Evolutionary conservation across 2,888 invertebrate genomes (phyloP), one percentile per base, ranked within the genome.

Genomic region (Drosophila eohydei): DNA sequence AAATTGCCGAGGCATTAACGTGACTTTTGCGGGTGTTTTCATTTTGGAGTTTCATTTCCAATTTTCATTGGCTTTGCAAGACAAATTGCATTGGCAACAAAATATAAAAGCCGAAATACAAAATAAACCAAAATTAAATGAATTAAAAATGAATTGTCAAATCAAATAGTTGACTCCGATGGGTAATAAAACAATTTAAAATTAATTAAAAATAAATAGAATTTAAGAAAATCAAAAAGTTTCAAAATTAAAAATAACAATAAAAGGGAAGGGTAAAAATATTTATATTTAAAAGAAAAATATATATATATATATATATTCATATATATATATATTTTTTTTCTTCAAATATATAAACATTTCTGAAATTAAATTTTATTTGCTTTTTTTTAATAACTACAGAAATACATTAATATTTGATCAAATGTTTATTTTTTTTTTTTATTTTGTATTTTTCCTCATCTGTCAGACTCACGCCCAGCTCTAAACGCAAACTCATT

Each of bases 1-100:
- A 83, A 85, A 85, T 66, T 72, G 66, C 55, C 66, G 30, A 61
- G 66, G 60, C 56, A 80, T 82, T 83, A 80, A 73, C 67, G 71
- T 71, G 80, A 74, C 71, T 80, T 76, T 79, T 68, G 70, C 63
- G 67, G 63, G 63, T 52, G 66, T 71, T 71, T 72, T 73, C 60
- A 67, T 69, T 55, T 58, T 28, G 46, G 7, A 69, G 69, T 72
- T 69, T 50, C 52, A 60, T 70, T 71, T 52, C 9, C 40, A 61
- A 68, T 66, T 72, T 82, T 61, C 54, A 61, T 71, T 70, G 68
- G 68, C 44, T 73, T 81, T 59, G 36, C 41, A 41, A 32, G 14
- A 44, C 46, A 58, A 68, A 71, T 58, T 61, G 50, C 21, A 69
- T 40, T 34, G 34, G 55, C 50, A 16, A 38, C 16, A 28, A 48